A percentile compares a stretch with the other conserved stretches of the same genome.
Conservation (phyloP, 2,797 vertebrate species). For the Bovichtus diacanthus region DNA sequence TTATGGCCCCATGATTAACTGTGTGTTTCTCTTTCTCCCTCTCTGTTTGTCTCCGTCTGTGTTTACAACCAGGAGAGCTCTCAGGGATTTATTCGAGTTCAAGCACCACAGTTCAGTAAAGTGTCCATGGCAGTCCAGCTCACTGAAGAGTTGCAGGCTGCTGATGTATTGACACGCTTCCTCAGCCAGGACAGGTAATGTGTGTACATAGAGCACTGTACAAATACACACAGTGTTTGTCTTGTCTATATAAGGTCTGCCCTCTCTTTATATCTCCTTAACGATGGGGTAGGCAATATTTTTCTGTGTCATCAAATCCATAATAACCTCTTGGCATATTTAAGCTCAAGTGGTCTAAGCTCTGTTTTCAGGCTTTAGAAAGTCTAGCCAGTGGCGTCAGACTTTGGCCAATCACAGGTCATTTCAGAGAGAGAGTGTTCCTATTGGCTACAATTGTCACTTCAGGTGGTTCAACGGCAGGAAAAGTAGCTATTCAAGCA, state of each 20-base stretch:
- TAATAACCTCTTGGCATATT: too few relatives aligned
- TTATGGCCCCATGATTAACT: constrained; percentile 12
- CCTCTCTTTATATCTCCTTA: not conserved
- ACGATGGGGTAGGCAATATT: too few relatives aligned
- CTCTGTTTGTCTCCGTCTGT: constrained; percentile 1
- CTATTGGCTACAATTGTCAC: too few relatives aligned
- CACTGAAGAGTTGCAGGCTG: constrained; percentile 93
- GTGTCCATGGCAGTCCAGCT: constrained; percentile 98
- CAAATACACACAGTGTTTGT: not conserved
- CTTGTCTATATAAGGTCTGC: not conserved
- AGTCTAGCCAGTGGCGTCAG: too few relatives aligned
- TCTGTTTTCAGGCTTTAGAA: too few relatives aligned
- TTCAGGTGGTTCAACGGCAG: too few relatives aligned
- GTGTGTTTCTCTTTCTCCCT: not conserved
- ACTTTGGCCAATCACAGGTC: too few relatives aligned
- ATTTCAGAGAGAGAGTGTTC: too few relatives aligned
- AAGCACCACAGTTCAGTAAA: constrained; percentile 96
- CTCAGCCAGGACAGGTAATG: constrained; percentile 93
- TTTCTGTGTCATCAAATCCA: too few relatives aligned
- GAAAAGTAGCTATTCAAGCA: too few relatives aligned
- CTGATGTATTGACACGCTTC: constrained; percentile 93
- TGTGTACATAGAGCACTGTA: not conserved
- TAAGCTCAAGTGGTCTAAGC: too few relatives aligned
- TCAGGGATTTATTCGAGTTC: constrained; percentile 94
- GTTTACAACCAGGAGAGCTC: constrained; percentile 82